Percentiles rank a stretch among this genome's conserved stretches.
Evolutionary conservation across 2,888 invertebrate genomes (phyloP).

Genomic region (Julus scandinavius): DNA sequence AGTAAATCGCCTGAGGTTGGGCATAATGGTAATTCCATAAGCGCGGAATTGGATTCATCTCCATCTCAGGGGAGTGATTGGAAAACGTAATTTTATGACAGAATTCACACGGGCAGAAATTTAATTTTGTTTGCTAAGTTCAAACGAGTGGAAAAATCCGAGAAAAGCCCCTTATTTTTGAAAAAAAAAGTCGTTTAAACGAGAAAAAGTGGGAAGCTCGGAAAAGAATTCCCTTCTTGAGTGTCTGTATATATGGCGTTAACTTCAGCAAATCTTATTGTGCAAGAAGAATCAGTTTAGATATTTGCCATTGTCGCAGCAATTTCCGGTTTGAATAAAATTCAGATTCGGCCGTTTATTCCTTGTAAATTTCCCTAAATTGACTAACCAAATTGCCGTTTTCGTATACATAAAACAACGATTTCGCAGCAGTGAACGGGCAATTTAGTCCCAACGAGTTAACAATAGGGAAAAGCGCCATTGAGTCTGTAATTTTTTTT

Average conservation of each 20-base stretch:
- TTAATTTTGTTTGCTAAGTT: slow-evolving; percentile 55
- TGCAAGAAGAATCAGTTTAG: not conserved
- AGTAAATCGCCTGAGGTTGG: slow-evolving; percentile 51
- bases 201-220: not conserved
- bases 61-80: slow-evolving; percentile 53
- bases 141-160: slow-evolving; percentile 48
- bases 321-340: slow-evolving; percentile 43
- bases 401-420: slow-evolving; percentile 29
- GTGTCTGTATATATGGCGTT: not conserved
- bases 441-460: slow-evolving; percentile 13
- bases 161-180: slow-evolving; percentile 38
- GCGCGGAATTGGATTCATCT: slow-evolving; percentile 46
- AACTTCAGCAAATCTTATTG: not conserved
- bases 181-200: not conserved
- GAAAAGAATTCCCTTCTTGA: not conserved
- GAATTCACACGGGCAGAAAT: slow-evolving; percentile 55
- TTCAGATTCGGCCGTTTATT: slow-evolving; percentile 41
- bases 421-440: not conserved
- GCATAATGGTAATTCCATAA: slow-evolving; percentile 49
- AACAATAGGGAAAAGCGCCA: slow-evolving; percentile 15
- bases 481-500: slow-evolving; percentile 33
- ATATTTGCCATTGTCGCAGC: not conserved
- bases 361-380: not conserved
- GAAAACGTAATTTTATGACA: slow-evolving; percentile 55
- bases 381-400: slow-evolving; percentile 1